Conservation (phyloP, 2,797 vertebrate genomes). For the Sebastes cheni region DNA sequence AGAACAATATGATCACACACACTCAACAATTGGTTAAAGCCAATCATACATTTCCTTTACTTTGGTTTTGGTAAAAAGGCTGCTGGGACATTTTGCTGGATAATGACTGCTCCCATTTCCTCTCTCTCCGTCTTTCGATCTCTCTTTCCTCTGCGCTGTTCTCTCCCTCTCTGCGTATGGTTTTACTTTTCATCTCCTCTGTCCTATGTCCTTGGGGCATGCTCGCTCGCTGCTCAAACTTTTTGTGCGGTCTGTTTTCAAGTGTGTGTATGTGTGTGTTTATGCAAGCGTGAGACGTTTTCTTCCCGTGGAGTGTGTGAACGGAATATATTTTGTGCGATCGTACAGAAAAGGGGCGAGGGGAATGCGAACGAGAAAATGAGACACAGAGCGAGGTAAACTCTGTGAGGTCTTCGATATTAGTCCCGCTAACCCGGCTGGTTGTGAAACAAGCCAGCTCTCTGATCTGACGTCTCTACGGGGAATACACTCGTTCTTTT, state of each 20-base stretch:
- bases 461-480: conserved; percentile 71
- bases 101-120: conserved; percentile 53
- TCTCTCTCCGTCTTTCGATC: conserved; percentile 39
- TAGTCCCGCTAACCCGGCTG: conserved; percentile 63
- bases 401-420: conserved; percentile 71
- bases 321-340: conserved; percentile 31
- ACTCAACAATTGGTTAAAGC: conserved; percentile 23
- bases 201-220: conserved; percentile 62
- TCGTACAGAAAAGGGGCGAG: background rate
- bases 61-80: conserved; percentile 56
- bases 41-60: conserved; percentile 55
- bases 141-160: conserved; percentile 34
- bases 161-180: conserved; percentile 52
- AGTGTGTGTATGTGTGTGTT: conserved; percentile 40
- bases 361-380: conserved; percentile 15
- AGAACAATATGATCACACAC: conserved; percentile 5
- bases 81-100: conserved; percentile 44
- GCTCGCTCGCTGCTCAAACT: conserved; percentile 46
- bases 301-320: conserved; percentile 19
- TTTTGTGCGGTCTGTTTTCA: conserved; percentile 66
- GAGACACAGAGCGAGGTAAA: conserved; percentile 41
- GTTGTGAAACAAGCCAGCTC: conserved; percentile 73
- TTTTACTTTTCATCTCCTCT: conserved; percentile 69
- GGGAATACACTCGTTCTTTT: conserved; percentile 68
- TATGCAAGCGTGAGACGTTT: conserved; percentile 34